Evolutionary conservation across 2,888 invertebrate species (phyloP), one percentile per base, ranked within the genome.

Genomic region (Schizaphis graminum): DNA sequence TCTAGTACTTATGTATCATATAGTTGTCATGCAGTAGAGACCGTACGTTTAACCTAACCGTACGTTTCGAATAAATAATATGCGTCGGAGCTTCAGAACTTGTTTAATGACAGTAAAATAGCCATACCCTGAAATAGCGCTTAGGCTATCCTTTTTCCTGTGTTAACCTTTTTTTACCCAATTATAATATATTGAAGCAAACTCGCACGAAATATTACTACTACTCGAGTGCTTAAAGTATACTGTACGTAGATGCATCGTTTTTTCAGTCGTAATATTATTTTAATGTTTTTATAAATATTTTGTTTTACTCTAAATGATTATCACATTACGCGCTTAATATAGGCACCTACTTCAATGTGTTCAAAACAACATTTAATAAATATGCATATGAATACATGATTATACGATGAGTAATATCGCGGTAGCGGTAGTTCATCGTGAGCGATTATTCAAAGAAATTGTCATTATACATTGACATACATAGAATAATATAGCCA

Each of bases 101-200:
- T 77, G 77, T 77, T 77, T 77, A 77, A 77, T 35, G 77, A 77
- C 77, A 77, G 77, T 77, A 35, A 77, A 77, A 77, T 35, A 77
- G 35, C 77, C 77, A 35, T 35, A 35, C 35, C 77, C 77, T 53
- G 21, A 53, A 53, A 53, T 21, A 21, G 2, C 21, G 77, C 77
- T 77, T 77, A 35, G 35, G 16, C 77, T 35, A 35, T 77, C 21
- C 35, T 8, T 77, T 77, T 77, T 77, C 67, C n/a, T 7, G 7
- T 16, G 16, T 35, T 35, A 35, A 35, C 35, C 35, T 77, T 77
- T 77, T 77, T 35, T 0, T 77, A 77, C 77, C 77, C 77, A 77
- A 77, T 77, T 77, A 77, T 35, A 77, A 28, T 61, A 21, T 77
- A 77, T 35, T 35, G 77, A 77, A 77, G 21, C 35, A 35, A 77